Base-by-base conservation (phyloP, 2,888 invertebrate genomes). In the Poecilus cupreus region DNA sequence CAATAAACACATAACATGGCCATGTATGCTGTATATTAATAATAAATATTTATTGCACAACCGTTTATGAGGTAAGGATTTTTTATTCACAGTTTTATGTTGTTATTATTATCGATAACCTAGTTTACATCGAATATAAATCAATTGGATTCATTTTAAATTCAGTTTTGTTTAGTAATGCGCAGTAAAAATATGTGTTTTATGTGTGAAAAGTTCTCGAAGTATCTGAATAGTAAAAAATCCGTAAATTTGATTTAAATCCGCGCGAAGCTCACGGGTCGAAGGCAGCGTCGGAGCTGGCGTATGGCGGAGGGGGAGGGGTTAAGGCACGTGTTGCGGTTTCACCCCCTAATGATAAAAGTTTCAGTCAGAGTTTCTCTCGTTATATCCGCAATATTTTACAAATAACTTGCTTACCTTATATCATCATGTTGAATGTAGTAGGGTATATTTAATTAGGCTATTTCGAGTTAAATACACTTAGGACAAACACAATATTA, bases 211-310 rank as follows among this genome's bases (percentile, higher is more conserved):
- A 51, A 51, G 51, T 51, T 51, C 8, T 18, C 10, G 8, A 51
- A 51, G 51, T 51, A 18, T 51, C 51, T 16, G 51, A 51, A 51
- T 22, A 51, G 18, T 51, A 51, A 51, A 51, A 51, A 51, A 51
- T 51, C 18, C 18, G 51, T 51, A 51, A 51, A 51, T 51, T 18
- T 51, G 51, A 51, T 51, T 51, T 51, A 51, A 51, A 51, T 51
- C 51, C 51, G 51, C 6, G 18, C 18, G 51, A 10, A 51, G 20
- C 51, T 46, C 46, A 4, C n/a, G 46, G 46, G 37, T n/a, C n/a
- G n/a, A n/a, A n/a, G n/a, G n/a, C n/a, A n/a, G n/a, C n/a, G n/a
- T n/a, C n/a, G n/a, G n/a, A n/a, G n/a, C n/a, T n/a, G n/a, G n/a
- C n/a, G n/a, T n/a, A n/a, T n/a, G n/a, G n/a, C n/a, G n/a, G n/a